Evolutionary conservation across 2,797 vertebrate species (phyloP), one percentile per base, ranked within the genome.

Genomic region (Ceyx erithaca): DNA sequence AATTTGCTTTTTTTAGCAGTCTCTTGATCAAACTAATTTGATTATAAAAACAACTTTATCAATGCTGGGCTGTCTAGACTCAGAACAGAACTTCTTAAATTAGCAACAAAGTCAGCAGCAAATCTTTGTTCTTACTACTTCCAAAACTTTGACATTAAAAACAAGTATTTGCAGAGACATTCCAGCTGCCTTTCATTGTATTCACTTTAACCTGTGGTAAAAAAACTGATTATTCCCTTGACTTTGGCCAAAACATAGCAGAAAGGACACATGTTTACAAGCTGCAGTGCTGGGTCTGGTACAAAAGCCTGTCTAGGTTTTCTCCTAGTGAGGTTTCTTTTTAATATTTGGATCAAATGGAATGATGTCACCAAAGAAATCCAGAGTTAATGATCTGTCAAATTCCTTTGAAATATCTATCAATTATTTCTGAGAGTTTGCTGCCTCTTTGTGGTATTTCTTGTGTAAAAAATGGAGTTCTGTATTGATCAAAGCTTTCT

Each of bases 401-500:
- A 83, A 71, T 49, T 72, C 46, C 75, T 89, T 58, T 80, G 79
- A 94, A 95, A 89, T 37, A 68, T 30, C 72, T 87, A 17, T 93
- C 86, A 92, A 78, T 94, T 93, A 83, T 89, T 92, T 90, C 79
- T 85, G 72, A 87, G 63, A 48, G 25, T 89, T 87, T 93, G 88
- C 88, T 96, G 94, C 95, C 92, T 95, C 95, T 94, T 95, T 89
- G 88, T 95, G 94, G 93, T 49, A 92, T 96, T 92, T 90, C 84
- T 80, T 85, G 31, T 81, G 78, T 83, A 73, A 91, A 91, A 91
- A 78, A 85, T 66, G 61, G 72, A 87, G 51, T 70, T 88, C 78
- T 55, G n/a, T 82, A 73, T 83, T 18, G 40, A 90, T 90, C 41
- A 66, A 71, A 92, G 75, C 41, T 73, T 89, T 43, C 33, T 70